Conservation (phyloP, 2,113 vertebrate genomes). For the Chascanopsetta lugubris region DNA sequence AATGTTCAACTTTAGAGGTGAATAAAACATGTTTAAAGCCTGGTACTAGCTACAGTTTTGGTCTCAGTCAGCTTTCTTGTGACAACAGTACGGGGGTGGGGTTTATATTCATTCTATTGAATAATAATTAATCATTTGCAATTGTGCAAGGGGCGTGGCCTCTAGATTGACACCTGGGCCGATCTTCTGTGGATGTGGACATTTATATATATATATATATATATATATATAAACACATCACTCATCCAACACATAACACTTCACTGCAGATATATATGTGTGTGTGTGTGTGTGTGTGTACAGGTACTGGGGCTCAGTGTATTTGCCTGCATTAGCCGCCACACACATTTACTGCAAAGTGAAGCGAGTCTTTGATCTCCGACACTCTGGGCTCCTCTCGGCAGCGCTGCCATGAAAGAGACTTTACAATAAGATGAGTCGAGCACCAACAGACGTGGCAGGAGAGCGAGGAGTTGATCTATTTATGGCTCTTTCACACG, state of each 20-base stretch:
- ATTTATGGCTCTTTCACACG: constrained; percentile 39
- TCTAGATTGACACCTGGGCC: no score
- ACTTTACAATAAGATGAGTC: constrained; percentile 70
- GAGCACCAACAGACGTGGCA: constrained; percentile 47
- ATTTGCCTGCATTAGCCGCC: constrained; percentile 13
- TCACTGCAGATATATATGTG: neutral
- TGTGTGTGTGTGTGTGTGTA: no score
- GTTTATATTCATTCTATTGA: no score
- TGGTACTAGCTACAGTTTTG: no score
- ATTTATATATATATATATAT: neutral
- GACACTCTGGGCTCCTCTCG: constrained; percentile 17
- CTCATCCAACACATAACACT: neutral
- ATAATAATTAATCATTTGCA: no score
- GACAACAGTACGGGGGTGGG: no score
- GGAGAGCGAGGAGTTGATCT: constrained; percentile 21
- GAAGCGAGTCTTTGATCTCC: constrained; percentile 51
- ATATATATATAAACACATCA: neutral
- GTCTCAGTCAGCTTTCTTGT: no score
- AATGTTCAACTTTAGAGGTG: no score
- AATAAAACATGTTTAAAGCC: no score
- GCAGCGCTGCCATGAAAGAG: constrained; percentile 55
- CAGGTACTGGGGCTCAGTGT: constrained; percentile 9
- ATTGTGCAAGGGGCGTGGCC: no score
- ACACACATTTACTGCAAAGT: constrained; percentile 33
- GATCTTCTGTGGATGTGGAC: no score